Base-by-base conservation (phyloP, 2,113 vertebrate species). In the Cochlearius cochlearius region DNA sequence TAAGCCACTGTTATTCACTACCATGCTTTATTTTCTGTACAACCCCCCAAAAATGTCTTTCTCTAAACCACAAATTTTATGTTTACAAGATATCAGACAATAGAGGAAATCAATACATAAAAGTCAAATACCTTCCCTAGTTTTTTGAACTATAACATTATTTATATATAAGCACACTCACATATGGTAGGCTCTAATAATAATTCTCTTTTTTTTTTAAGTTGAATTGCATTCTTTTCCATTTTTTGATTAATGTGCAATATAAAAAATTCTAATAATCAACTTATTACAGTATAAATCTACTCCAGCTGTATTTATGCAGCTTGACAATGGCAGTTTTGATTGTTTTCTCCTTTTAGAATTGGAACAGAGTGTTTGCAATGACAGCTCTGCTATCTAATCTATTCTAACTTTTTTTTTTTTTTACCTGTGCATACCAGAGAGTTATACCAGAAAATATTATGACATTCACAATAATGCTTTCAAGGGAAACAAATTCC, bases 401-500 rank as follows among this genome's bases (percentile, higher is more conserved):
- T 94, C n/a, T 60, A 16, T 66, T 89, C 47, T 94, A 60, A 17
- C 9, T 59, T 15, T 41, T 38, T 23, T 86, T 39, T 59, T 69
- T 94, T 78, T 72, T 81, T 14, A 97, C 76, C 88, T 94, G 69
- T 79, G 27, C 38, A 83, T 34, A 66, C 55, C 72, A 92, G 75
- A 86, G 66, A 96, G 50, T n/a, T 76, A 76, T 85, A 95, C 21
- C 62, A 67, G 71, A 88, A 97, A 96, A 96, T 88, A 97, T 95
- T 92, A 92, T 91, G 91, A 79, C 94, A 94, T 96, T 97, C 97
- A 23, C 72, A 96, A 96, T 90, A 97, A 96, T 92, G 64, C 16
- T 97, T 98, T 97, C 81, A 95, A 96, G 79, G 92, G 82, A 97
- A 97, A 94, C 56, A 83, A 85, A 96, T 83, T 80, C 95, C 62